phyloP scores from a whole-genome alignment of 2,797 vertebrate genomes.

The Pelochelys cantorii region DNA sequence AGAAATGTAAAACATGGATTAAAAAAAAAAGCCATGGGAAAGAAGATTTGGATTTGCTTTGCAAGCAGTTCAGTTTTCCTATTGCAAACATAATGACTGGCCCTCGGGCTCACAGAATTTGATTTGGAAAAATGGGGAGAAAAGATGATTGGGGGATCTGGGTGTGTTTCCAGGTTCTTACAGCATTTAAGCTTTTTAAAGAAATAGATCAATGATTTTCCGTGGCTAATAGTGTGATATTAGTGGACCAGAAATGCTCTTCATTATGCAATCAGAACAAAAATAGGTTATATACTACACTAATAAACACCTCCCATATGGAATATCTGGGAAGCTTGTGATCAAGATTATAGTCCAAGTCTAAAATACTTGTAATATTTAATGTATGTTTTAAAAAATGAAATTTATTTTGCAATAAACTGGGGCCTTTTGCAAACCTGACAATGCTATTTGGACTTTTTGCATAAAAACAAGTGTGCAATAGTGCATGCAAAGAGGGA shows the following conservation, averaged over 20 bases:
- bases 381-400: neutral
- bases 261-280: neutral
- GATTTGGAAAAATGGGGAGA: constrained; percentile 26
- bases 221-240: constrained; percentile 33
- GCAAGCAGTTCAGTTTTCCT: constrained; percentile 54
- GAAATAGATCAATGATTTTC: constrained; percentile 48
- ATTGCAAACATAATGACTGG: constrained; percentile 39
- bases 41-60: constrained; percentile 44
- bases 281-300: neutral
- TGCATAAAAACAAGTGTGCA: neutral
- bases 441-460: neutral
- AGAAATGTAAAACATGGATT: constrained; percentile 28
- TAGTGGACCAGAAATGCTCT: neutral
- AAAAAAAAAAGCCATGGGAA: constrained; percentile 16
- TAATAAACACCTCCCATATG: neutral
- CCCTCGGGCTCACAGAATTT: constrained; percentile 41
- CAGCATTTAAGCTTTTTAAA: constrained; percentile 40
- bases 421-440: neutral
- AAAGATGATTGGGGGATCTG: constrained; percentile 6
- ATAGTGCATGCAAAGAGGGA: neutral
- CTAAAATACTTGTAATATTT: neutral
- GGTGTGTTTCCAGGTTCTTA: neutral
- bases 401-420: neutral
- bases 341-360: neutral
- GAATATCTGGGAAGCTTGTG: neutral